Evolutionary conservation across 1,140 invertebrate species (phyloP).

Genomic region (Orius laevigatus): DNA sequence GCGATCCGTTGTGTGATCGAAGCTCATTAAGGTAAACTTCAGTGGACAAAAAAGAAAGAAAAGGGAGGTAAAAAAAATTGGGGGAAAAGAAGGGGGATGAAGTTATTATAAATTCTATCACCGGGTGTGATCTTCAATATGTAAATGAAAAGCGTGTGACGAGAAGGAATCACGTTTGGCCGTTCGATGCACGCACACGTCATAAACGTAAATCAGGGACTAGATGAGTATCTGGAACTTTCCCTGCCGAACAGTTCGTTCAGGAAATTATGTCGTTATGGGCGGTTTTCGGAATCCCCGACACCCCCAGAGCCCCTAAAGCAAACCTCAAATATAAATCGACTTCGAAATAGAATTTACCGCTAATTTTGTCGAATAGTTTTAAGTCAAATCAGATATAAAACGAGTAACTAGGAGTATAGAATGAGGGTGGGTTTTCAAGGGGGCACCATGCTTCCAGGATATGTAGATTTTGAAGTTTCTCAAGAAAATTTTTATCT

Average conservation of each 20-base stretch:
- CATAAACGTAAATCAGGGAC: slow-evolving; percentile 8
- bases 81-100: background rate
- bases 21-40: too few species aligned
- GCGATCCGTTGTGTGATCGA: too few species aligned
- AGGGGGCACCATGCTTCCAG: too few species aligned
- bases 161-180: background rate
- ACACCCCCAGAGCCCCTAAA: background rate
- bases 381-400: background rate
- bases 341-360: background rate
- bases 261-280: slow-evolving; percentile 6
- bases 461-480: too few species aligned
- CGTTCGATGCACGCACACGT: slow-evolving; percentile 4
- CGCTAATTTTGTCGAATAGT: background rate
- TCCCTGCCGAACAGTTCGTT: background rate
- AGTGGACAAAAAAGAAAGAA: too few species aligned
- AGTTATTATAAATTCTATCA: slow-evolving; percentile 12
- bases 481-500: too few species aligned
- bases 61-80: too few species aligned
- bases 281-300: background rate
- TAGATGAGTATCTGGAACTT: slow-evolving; percentile 1
- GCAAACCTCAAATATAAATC: background rate
- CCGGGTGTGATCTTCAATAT: slow-evolving; percentile 10
- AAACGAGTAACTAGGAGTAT: background rate
- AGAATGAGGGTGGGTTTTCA: too few species aligned
- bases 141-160: slow-evolving; percentile 7